A percentile compares a stretch with the other conserved stretches of the same genome.
These are phyloP conservation scores for Mythimna ferrago DNA, from an alignment of 2,888 invertebrate species.

Conservation along the genomic window DNA sequence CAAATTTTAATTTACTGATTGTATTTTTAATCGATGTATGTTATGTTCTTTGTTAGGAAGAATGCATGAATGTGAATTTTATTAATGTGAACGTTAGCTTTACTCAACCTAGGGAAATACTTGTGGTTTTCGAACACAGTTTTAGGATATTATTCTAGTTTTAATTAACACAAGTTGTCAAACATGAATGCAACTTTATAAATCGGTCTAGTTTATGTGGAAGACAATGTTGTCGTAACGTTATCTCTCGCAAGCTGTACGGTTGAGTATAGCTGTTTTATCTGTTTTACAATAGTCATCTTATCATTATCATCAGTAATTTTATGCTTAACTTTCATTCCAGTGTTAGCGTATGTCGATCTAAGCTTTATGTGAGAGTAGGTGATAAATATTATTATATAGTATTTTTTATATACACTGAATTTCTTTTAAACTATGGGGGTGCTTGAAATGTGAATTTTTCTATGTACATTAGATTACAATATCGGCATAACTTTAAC, in stretches of 20 bases:
- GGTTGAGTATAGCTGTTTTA: conserved; percentile 67
- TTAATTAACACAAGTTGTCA: conserved; percentile 30
- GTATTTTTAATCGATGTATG: conserved; percentile 70
- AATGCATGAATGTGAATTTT: conserved; percentile 76
- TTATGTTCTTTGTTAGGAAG: conserved; percentile 67
- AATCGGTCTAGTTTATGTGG: conserved; percentile 34
- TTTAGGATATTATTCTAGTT: conserved; percentile 53
- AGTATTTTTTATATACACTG: conserved; percentile 84
- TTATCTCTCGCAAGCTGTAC: conserved; percentile 14
- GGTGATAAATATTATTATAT: conserved; percentile 74
- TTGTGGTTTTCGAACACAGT: conserved; percentile 20
- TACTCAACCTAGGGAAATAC: conserved; percentile 58
- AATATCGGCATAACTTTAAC: conserved; percentile 65
- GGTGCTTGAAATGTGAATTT: conserved; percentile 81
- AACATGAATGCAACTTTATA: conserved; percentile 17
- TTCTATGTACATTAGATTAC: conserved; percentile 76
- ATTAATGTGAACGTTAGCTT: conserved; percentile 60
- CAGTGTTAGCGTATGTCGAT: conserved; percentile 86
- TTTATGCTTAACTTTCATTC: conserved; percentile 88
- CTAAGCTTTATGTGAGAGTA: conserved; percentile 87
- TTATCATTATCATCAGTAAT: conserved; percentile 76
- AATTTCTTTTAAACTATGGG: conserved; percentile 77
- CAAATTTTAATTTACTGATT: conserved; percentile 83
- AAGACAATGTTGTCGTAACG: conserved; percentile 17
- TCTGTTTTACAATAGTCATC: conserved; percentile 68